phyloP scores from a whole-genome alignment of 1,140 invertebrate species.

The Anastatus disparis region DNA sequence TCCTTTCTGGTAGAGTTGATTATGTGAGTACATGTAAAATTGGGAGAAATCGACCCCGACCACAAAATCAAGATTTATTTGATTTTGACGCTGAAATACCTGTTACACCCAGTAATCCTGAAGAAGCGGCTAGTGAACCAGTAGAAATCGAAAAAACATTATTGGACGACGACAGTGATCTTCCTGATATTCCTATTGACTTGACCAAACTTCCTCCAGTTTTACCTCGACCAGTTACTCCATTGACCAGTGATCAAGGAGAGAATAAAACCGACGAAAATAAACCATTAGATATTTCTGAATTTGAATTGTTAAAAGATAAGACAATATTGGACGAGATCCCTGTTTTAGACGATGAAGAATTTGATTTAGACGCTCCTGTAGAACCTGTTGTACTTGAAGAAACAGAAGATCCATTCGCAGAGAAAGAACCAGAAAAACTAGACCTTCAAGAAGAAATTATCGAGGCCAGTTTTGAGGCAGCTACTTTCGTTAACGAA shows the following conservation, averaged over 20 bases:
- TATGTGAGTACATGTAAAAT: slow-evolving; percentile 71
- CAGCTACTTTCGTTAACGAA: slow-evolving; percentile 62
- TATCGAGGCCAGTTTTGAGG: slow-evolving; percentile 61
- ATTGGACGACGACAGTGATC: slow-evolving; percentile 77
- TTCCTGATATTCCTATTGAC: slow-evolving; percentile 70
- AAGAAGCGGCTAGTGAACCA: slow-evolving; percentile 45
- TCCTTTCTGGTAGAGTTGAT: slow-evolving; percentile 83
- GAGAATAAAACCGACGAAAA: slow-evolving; percentile 45
- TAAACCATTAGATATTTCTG: slow-evolving; percentile 45
- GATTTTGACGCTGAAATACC: slow-evolving; percentile 68
- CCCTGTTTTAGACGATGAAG: slow-evolving; percentile 63
- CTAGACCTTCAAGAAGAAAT: slow-evolving; percentile 54
- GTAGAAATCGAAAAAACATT: slow-evolving; percentile 71
- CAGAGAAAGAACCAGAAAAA: slow-evolving; percentile 53
- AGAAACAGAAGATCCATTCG: slow-evolving; percentile 61
- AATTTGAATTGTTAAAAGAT: slow-evolving; percentile 61
- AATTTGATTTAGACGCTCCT: slow-evolving; percentile 58
- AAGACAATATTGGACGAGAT: slow-evolving; percentile 62
- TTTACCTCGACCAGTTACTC: slow-evolving; percentile 51
- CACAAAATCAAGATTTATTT: slow-evolving; percentile 74
- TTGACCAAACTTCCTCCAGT: slow-evolving; percentile 69
- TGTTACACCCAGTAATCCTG: background rate
- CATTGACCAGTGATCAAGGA: slow-evolving; percentile 29
- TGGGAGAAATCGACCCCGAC: slow-evolving; percentile 68
- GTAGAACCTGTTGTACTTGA: slow-evolving; percentile 47